Evolutionary conservation across 2,888 invertebrate species (phyloP), one percentile per base, ranked within the genome.

Genomic region (Scaptomyza polygonia): DNA sequence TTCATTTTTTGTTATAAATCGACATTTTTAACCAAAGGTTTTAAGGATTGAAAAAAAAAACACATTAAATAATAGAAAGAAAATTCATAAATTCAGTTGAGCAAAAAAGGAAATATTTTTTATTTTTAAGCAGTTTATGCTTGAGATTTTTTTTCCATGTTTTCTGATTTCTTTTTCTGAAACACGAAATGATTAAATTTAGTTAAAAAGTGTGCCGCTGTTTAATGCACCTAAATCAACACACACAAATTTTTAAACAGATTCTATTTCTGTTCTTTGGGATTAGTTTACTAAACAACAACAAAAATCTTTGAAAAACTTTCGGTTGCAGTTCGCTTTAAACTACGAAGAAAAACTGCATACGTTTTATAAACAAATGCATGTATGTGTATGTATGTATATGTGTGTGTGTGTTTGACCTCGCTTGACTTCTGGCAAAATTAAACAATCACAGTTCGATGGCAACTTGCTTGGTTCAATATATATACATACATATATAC

Each of bases 241-340:
- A 14, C 34, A 34, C 34, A 36, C 36, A 36, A 36, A 14, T 14
- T 36, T 16, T 39, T 39, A 49, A 67, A 66, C 59, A 29, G 27
- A 59, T 49, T 54, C 67, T 67, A 52, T 69, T 69, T 55, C 18
- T 18, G 45, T 16, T 42, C 12, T 21, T 36, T 4, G 12, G 5
- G 21, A 6, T 43, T 12, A 25, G 42, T 21, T 21, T 43, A 21
- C 21, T 2, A 25, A 7, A 21, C 11, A 30, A 3, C 3, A 39
- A 9, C 16, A 4, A 39, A 39, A 16, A 4, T 16, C 3, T 16
- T 16, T 4, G 21, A 21, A 42, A 18, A 42, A 18, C 12, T 42
- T 18, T 21, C 16, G 12, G 32, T n/a, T 34, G 32, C n/a, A 5
- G 1, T 34, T 34, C 2, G 9, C 7, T 12, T 14, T 14, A 32